These are phyloP conservation scores for Phocides pigmalion DNA, from an alignment of 1,140 invertebrate species.

Conservation along the genomic window DNA sequence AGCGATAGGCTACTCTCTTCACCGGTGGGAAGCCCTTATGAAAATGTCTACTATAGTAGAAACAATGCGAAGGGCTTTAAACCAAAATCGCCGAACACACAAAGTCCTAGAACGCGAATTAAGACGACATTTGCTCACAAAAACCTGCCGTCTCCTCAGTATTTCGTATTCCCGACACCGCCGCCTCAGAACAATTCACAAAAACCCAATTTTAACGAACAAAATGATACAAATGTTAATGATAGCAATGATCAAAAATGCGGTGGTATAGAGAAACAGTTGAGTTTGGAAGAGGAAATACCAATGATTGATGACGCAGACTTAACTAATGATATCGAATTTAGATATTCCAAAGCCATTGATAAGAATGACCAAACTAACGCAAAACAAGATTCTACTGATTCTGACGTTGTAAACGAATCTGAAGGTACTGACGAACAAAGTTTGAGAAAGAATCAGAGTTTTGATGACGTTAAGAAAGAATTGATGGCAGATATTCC, in stretches of 20 bases:
- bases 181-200: conserved; percentile 56
- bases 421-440: conserved; percentile 30
- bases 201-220: conserved; percentile 50
- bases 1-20: conserved; percentile 44
- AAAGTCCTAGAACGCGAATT: conserved; percentile 86
- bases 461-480: conserved; percentile 80
- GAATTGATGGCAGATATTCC: conserved; percentile 82
- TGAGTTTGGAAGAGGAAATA: conserved; percentile 82
- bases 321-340: conserved; percentile 77
- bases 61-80: conserved; percentile 66
- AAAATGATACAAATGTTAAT: conserved; percentile 33
- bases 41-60: conserved; percentile 78
- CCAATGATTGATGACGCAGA: conserved; percentile 82
- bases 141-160: conserved; percentile 76
- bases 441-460: conserved; percentile 66
- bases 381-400: conserved; percentile 20
- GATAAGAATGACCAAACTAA: conserved; percentile 58
- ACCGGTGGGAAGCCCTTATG: conserved; percentile 80
- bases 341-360: conserved; percentile 73
- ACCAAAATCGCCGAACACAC: conserved; percentile 84
- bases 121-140: conserved; percentile 84
- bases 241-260: conserved; percentile 43
- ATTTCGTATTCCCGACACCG: conserved; percentile 80
- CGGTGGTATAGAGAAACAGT: conserved; percentile 77
- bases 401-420: neutral